Evolutionary conservation across 2,888 invertebrate species (phyloP).

Genomic region (Drosophila koepferae): DNA sequence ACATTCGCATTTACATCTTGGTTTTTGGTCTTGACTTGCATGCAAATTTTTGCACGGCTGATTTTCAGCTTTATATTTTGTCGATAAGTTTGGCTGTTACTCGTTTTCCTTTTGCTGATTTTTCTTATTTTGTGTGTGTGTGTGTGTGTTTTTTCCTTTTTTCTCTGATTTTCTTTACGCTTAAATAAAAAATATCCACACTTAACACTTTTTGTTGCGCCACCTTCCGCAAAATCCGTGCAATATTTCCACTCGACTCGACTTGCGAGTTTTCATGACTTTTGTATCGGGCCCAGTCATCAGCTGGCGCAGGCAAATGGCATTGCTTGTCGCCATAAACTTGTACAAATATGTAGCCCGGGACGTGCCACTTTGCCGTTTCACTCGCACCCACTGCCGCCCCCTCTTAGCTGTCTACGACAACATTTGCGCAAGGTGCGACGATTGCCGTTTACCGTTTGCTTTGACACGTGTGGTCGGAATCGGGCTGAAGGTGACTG

Average conservation of each 20-base stretch:
- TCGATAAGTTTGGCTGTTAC: slow-evolving; percentile 55
- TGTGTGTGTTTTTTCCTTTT: no score
- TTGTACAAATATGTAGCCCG: slow-evolving; percentile 74
- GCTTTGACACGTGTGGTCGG: slow-evolving; percentile 69
- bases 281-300: slow-evolving; percentile 77
- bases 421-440: slow-evolving; percentile 73
- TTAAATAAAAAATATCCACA: slow-evolving; percentile 77
- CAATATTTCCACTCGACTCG: slow-evolving; percentile 50
- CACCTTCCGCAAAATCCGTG: slow-evolving; percentile 55
- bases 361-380: slow-evolving; percentile 69
- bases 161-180: slow-evolving; percentile 61
- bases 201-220: slow-evolving; percentile 77
- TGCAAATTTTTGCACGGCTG: slow-evolving; percentile 75
- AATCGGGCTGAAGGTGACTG: slow-evolving; percentile 38
- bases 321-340: slow-evolving; percentile 79
- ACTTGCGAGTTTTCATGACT: slow-evolving; percentile 66
- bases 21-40: slow-evolving; percentile 71
- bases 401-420: slow-evolving; percentile 24
- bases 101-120: slow-evolving; percentile 55
- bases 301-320: slow-evolving; percentile 74
- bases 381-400: not conserved
- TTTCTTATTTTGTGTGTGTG: not conserved
- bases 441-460: slow-evolving; percentile 66
- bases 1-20: slow-evolving; percentile 52
- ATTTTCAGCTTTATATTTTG: slow-evolving; percentile 66